Base-by-base conservation (phyloP, 30 jellyfish, hydroid and myxozoan species). In the Aurelia aurita region DNA sequence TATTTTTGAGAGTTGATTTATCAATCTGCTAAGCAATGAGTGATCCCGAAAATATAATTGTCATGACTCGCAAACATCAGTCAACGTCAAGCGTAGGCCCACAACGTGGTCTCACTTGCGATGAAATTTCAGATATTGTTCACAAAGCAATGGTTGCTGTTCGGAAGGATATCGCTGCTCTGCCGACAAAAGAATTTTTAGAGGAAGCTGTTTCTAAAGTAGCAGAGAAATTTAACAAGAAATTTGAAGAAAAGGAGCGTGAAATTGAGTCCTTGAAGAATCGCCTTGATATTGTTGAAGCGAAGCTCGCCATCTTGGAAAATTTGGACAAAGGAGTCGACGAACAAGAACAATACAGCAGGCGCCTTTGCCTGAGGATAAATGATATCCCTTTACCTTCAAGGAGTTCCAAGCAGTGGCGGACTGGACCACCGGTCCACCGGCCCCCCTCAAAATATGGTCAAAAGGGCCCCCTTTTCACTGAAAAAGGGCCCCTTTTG, bases 281-380 rank as follows among this genome's bases (percentile, higher is more conserved):
- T 15, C 72, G 72, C 72, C 72, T 59, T 59, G 72, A 59, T 31
- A 59, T 59, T 15, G 72, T 59, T 59, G 23, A 59, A 59, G 13
- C 72, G 13, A 59, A 59, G 23, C 72, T 59, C 72, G 26, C 72
- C 72, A 59, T 59, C 26, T 59, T 59, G 72, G 79, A 67, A 28
- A 28, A 67, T 67, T 35, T 67, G 57, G 79, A 20, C 66, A 67
- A 67, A 35, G 12, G 79, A 67, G 60, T 67, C 10, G 79, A 67
- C 13, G 79, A 67, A 16, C 60, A 35, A 28, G 79, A 67, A 62
- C 79, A 67, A 27, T 67, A 67, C 79, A 26, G 61, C 79, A 67
- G 79, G n/a, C n/a, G n/a, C n/a, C n/a, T n/a, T n/a, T n/a, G n/a
- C n/a, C n/a, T n/a, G n/a, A n/a, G n/a, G n/a, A n/a, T n/a, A n/a